A percentile compares a stretch with the other conserved stretches of the same genome.
phyloP scores from a whole-genome alignment of 2,888 invertebrate species.

The Machimus rusticus region DNA sequence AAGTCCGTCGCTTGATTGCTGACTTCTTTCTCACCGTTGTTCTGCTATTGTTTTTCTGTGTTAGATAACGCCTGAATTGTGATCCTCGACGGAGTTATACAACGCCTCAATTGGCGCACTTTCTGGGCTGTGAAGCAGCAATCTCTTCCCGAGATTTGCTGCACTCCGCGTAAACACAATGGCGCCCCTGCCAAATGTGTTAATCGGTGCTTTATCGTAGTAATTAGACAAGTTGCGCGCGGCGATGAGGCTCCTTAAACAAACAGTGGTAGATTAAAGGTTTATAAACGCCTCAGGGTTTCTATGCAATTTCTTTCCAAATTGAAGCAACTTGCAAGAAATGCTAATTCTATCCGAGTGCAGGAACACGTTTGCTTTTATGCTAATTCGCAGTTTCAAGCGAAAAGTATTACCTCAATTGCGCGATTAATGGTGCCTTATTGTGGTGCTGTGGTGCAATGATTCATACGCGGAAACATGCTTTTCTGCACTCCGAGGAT shows the following conservation, averaged over 20 bases:
- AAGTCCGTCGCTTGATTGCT: neutral
- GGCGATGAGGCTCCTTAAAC: neutral
- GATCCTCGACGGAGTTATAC: neutral
- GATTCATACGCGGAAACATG: slow-evolving; percentile 1
- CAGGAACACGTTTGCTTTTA: slow-evolving; percentile 21
- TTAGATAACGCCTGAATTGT: slow-evolving; percentile 24
- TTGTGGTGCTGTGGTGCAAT: neutral
- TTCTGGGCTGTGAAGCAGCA: neutral
- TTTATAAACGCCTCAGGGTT: neutral
- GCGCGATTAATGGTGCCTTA: neutral
- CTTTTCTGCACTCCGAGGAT: neutral
- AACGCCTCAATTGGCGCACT: neutral
- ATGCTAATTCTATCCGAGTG: neutral
- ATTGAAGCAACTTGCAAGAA: neutral
- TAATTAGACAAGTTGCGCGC: neutral
- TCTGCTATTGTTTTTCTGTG: neutral
- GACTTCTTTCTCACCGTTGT: neutral
- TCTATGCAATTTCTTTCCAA: neutral
- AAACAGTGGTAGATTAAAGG: neutral
- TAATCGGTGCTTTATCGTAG: slow-evolving; percentile 4
- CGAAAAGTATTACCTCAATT: neutral
- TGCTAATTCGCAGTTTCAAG: slow-evolving; percentile 1
- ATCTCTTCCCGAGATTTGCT: neutral
- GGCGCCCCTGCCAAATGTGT: neutral
- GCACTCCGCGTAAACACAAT: neutral